A percentile compares a stretch with the other conserved stretches of the same genome.
Evolutionary conservation across 1,140 invertebrate species (phyloP).

Genomic region (fruit fly (Drosophila melanogaster)): DNA sequence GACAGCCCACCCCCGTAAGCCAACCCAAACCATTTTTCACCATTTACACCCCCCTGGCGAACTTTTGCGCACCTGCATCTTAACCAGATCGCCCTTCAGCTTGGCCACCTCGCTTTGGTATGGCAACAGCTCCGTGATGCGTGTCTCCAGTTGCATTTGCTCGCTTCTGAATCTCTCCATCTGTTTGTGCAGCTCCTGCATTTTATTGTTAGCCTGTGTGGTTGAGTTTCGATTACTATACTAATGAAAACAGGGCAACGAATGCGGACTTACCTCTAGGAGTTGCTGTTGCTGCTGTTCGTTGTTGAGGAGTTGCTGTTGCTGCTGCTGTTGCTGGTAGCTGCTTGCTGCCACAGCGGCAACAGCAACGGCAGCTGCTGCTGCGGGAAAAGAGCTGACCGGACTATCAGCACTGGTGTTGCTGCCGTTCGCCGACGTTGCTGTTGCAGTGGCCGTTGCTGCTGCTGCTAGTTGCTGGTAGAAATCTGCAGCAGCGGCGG

Average conservation of each 20-base stretch:
- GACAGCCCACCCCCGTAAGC: neutral
- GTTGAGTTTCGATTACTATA: neutral
- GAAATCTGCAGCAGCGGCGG: slow-evolving; percentile 70
- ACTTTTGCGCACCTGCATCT: slow-evolving; percentile 75
- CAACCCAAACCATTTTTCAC: neutral
- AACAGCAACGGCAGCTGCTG: slow-evolving; percentile 68
- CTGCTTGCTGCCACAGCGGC: slow-evolving; percentile 67
- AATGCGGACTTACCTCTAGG: slow-evolving; percentile 62
- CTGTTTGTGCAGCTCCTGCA: slow-evolving; percentile 82
- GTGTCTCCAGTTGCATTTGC: slow-evolving; percentile 85
- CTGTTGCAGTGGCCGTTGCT: slow-evolving; percentile 26
- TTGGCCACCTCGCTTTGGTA: slow-evolving; percentile 85
- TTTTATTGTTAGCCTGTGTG: slow-evolving; percentile 81
- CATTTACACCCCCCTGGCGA: no score
- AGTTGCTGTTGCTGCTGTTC: slow-evolving; percentile 80
- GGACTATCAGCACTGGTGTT: slow-evolving; percentile 27
- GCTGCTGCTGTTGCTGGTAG: slow-evolving; percentile 61
- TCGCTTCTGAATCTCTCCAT: slow-evolving; percentile 85
- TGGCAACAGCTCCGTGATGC: slow-evolving; percentile 85
- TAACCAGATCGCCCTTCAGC: slow-evolving; percentile 85
- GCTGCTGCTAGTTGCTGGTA: slow-evolving; percentile 76
- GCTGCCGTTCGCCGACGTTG: slow-evolving; percentile 19
- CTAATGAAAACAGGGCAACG: neutral
- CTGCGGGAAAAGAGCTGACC: slow-evolving; percentile 53
- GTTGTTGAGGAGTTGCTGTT: slow-evolving; percentile 71